Conservation (phyloP, 1,140 invertebrate species). For the Diprion similis region DNA sequence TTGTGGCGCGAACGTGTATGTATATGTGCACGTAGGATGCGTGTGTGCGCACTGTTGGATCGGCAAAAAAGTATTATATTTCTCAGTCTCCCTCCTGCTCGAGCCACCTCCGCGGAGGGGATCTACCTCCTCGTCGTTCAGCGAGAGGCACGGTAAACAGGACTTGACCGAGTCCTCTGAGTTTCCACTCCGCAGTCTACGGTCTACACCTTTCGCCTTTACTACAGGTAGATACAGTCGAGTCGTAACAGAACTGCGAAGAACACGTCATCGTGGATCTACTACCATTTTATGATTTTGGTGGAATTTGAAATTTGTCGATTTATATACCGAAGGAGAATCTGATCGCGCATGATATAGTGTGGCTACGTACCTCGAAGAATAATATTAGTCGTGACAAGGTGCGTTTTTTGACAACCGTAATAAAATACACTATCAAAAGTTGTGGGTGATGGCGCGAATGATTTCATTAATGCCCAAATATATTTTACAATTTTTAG, state of each 20-base stretch:
- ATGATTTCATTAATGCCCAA: too few relatives aligned
- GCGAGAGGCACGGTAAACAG: constrained; percentile 4
- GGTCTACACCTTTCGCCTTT: not conserved
- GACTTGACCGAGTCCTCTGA: constrained; percentile 1
- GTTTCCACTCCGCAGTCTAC: not conserved
- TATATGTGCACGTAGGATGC: not conserved
- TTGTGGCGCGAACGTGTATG: not conserved
- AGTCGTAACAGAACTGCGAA: constrained; percentile 2
- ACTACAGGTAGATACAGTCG: not conserved
- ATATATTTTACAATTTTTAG: too few relatives aligned
- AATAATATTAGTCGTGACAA: too few relatives aligned
- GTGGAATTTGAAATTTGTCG: not conserved
- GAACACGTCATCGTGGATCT: not conserved
- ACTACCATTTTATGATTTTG: not conserved
- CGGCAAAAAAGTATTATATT: not conserved
- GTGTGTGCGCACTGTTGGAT: not conserved
- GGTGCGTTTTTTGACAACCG: too few relatives aligned
- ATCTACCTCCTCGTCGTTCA: not conserved
- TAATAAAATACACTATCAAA: too few relatives aligned
- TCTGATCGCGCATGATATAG: not conserved
- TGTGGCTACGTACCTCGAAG: not conserved
- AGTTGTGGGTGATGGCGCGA: too few relatives aligned
- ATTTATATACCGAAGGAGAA: not conserved
- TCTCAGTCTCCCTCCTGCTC: not conserved
- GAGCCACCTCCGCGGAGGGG: not conserved